Percentiles rank a stretch among this genome's conserved stretches.
phyloP scores from a whole-genome alignment of 2,888 invertebrate genomes.

The Theristus sp. region DNA sequence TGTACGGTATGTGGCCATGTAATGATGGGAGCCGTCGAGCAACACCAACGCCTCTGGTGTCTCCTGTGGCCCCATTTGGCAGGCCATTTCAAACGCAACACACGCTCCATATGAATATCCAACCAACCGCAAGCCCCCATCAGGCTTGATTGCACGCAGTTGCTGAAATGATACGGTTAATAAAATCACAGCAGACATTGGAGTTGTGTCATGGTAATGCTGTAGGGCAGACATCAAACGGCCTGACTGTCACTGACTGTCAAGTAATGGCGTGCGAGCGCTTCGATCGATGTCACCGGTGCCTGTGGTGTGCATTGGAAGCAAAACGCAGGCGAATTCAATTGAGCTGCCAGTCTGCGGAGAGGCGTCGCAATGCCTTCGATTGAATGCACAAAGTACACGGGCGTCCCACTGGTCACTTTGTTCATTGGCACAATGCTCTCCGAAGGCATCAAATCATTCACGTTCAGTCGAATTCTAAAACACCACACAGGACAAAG shows the following conservation, averaged over 20 bases:
- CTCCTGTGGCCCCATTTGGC: no score
- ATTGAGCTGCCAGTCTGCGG: constrained; percentile 47
- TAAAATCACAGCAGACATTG: constrained; percentile 46
- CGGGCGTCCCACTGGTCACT: constrained; percentile 18
- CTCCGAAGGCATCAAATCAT: constrained; percentile 54
- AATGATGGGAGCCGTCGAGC: constrained; percentile 44
- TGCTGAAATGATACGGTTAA: no score
- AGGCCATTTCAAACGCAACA: no score
- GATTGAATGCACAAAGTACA: constrained; percentile 52
- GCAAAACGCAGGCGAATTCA: constrained; percentile 60
- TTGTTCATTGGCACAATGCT: constrained; percentile 44
- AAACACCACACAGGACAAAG: no score
- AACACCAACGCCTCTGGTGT: no score
- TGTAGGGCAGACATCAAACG: no score
- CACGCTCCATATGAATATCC: no score
- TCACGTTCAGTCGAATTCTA: constrained; percentile 17
- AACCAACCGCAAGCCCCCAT: no score
- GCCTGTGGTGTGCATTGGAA: constrained; percentile 65
- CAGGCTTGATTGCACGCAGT: no score
- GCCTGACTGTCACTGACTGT: neutral
- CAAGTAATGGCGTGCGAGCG: neutral
- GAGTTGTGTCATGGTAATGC: no score
- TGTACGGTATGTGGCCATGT: constrained; percentile 28
- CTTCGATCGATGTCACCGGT: constrained; percentile 39
- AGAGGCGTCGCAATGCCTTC: constrained; percentile 61